Base-by-base conservation (phyloP, 2,888 invertebrate genomes). In the Temnothorax unifasciatus region DNA sequence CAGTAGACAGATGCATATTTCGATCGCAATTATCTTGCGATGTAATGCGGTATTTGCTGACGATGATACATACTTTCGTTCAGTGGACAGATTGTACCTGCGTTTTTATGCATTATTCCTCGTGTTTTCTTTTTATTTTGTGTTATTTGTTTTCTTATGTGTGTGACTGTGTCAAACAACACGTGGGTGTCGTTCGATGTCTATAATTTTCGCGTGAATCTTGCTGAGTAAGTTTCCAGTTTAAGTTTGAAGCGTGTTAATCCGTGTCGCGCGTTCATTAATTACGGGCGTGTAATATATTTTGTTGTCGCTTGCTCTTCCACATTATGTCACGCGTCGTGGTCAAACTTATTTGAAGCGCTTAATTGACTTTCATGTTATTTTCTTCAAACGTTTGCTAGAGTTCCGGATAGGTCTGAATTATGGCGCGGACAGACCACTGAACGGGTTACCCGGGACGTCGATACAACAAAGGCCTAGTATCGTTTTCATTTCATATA, bases 321-420 rank as follows among this genome's bases (percentile, higher is more conserved):
- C 25, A 38, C 25, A 74, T 81, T 47, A 61, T 59, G 57, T 73
- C 29, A 11, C 34, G 34, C 57, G 59, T 74, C 59, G 69, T 47
- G 76, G 79, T 54, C 25, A 59, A 81, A 81, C 79, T 74, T 74
- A 75, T 74, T 74, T 18, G 59, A 47, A 38, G 34, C 47, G 47
- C 59, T 75, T 81, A 81, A 81, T 81, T 81, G 79, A 81, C 74
- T 81, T 75, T n/a, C 59, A 38, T 29, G 74, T 57, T 34, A 79
- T 71, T 79, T 79, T 79, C 74, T 79, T 34, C 38, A 41, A 9
- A 38, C 52, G 25, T 47, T 3, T 21, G 44, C 44, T 25, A 13
- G 34, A 73, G 75, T 59, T 38, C 21, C 13, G 21, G 47, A 41
- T 34, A 73, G 47, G 75, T 15, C 18, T 64, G 50, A 64, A 76